phyloP scores from a whole-genome alignment of 2,113 vertebrate species.

The Merops nubicus region DNA sequence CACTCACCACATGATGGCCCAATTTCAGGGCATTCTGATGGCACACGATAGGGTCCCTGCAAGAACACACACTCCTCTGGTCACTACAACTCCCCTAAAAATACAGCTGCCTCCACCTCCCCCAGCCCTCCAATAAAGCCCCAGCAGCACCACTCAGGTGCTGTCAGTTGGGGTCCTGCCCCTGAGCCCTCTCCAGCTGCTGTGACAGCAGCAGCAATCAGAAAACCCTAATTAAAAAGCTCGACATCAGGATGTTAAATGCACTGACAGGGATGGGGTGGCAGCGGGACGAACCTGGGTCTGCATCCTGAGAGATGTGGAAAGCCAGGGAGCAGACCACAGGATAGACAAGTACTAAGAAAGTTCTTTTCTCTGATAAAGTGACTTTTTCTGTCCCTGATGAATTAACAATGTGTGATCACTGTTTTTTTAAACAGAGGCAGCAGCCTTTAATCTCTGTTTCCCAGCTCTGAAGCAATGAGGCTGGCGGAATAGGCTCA shows the following conservation, averaged over 20 bases:
- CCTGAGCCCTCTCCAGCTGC: neutral
- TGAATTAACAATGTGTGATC: neutral
- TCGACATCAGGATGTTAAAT: neutral
- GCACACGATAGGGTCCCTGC: rapidly evolving
- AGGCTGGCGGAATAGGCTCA: neutral
- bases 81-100: neutral
- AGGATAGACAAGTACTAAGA: neutral
- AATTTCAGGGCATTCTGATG: rapidly evolving
- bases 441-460: neutral
- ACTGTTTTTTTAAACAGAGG: neutral
- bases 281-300: neutral
- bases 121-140: neutral
- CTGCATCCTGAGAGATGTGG: neutral
- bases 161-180: neutral
- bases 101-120: neutral
- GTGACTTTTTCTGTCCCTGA: neutral
- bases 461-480: neutral
- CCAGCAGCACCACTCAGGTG: neutral
- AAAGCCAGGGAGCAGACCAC: neutral
- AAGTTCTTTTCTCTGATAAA: neutral
- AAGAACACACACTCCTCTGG: rapidly evolving
- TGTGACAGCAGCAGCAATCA: neutral
- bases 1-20: rapidly evolving
- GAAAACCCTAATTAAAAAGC: neutral
- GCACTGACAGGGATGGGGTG: rapidly evolving